phyloP scores from a whole-genome alignment of 2,113 vertebrate genomes.

The Gracilinanus agilis region DNA sequence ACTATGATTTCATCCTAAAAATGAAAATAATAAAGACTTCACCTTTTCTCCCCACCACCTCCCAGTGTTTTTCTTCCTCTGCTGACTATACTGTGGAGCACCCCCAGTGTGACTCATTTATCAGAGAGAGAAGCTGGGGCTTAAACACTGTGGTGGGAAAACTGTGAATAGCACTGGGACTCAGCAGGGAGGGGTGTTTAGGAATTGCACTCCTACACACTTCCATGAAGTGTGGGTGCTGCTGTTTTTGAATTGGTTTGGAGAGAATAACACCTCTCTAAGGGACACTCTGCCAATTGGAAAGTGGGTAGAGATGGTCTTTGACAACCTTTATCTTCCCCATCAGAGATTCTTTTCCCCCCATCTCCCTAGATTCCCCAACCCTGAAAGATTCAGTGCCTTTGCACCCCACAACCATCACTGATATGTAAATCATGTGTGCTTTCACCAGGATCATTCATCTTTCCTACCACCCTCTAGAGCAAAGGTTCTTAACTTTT shows the following conservation, averaged over 20 bases:
- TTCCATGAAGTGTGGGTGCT: neutral
- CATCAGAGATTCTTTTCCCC: neutral
- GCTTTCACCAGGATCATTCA: neutral
- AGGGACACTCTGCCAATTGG: neutral
- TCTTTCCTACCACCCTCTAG: neutral
- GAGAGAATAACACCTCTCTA: neutral
- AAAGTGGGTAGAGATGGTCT: neutral
- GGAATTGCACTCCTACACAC: constrained; percentile 9
- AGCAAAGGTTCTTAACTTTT: neutral
- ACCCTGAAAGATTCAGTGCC: neutral
- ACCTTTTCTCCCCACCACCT: neutral
- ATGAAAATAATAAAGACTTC: constrained; percentile 49
- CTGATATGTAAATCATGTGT: neutral
- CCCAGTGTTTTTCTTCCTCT: neutral
- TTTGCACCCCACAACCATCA: neutral
- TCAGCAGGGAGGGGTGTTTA: constrained; percentile 8
- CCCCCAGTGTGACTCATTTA: neutral
- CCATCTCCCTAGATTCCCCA: neutral
- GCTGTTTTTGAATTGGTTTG: neutral
- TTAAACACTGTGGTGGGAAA: constrained; percentile 11
- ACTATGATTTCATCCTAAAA: constrained; percentile 4
- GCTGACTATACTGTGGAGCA: neutral
- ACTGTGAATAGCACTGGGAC: neutral
- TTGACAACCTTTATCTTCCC: neutral
- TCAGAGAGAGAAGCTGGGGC: constrained; percentile 3